Percentiles rank a stretch among this genome's conserved stretches.
These are phyloP conservation scores for Dryas iulia DNA, from an alignment of 1,140 invertebrate genomes.

Conservation along the genomic window DNA sequence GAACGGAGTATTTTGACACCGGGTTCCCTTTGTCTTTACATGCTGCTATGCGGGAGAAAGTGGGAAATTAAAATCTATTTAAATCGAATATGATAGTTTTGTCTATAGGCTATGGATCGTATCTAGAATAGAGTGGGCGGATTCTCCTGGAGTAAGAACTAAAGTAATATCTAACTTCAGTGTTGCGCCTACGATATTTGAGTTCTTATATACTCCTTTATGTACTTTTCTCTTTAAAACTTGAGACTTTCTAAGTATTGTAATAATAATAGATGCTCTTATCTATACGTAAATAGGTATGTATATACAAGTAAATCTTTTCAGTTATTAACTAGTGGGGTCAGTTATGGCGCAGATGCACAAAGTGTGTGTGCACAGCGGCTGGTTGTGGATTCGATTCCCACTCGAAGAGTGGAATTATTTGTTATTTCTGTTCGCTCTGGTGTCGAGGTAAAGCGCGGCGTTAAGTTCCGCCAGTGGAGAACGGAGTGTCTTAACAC, in stretches of 20 bases:
- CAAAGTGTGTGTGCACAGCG: too few species aligned
- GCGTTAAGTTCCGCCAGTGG: too few species aligned
- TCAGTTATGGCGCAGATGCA: background rate
- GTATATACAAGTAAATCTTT: background rate
- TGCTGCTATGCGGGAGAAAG: too few species aligned
- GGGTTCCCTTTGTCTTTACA: too few species aligned
- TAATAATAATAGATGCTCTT: background rate
- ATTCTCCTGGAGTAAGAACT: background rate
- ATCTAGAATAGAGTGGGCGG: background rate
- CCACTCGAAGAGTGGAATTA: too few species aligned
- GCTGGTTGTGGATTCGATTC: too few species aligned
- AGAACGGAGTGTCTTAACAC: too few species aligned
- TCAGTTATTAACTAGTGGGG: background rate
- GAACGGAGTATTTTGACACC: too few species aligned
- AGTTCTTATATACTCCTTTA: background rate
- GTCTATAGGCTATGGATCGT: background rate
- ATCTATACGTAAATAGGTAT: background rate
- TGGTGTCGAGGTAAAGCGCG: too few species aligned
- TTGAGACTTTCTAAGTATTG: background rate
- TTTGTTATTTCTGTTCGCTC: too few species aligned
- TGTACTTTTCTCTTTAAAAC: background rate
- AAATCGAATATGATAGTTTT: background rate
- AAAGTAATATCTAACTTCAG: background rate
- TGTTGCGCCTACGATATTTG: background rate
- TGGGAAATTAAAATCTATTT: too few species aligned